Evolutionary conservation across 1,140 invertebrate genomes (phyloP), one percentile per base, ranked within the genome.

Genomic region (Tetramorium alpestre): DNA sequence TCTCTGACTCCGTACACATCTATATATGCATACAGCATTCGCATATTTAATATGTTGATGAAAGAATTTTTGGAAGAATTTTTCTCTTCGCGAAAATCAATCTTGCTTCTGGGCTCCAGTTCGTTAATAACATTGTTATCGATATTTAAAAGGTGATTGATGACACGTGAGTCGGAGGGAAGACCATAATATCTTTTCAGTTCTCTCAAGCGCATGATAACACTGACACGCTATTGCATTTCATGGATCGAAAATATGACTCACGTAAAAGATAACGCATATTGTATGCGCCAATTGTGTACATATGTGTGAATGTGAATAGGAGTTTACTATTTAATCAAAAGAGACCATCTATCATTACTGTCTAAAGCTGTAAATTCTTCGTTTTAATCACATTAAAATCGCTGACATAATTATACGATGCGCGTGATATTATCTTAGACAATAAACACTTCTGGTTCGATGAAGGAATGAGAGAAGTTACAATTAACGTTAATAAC

Each of bases 181-280:
- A 80, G 49, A 22, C 11, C 38, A 44, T 25, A 25, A 13, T 25
- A 33, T 67, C 11, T 33, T 54, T 64, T 62, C 28, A 47, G 28
- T 54, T 62, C 25, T 72, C 18, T 47, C 22, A 18, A 72, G 25
- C 58, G 51, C 22, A 7, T 11, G 41, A 82, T 56, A 54, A 56
- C 11, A 25, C 4, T 44, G 51, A 5, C 54, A 22, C 16, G 10
- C 25, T 73, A 38, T 60, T 47, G 25, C n/a, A 60, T 58, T 82
- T 82, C 51, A 6, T 72, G 28, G 18, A 62, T 73, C 33, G 44
- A 16, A 73, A 60, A 62, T 69, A 56, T 72, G 67, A 60, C 18
- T 82, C 28, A 60, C n/a, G 49, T 60, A 60, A 84, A 84, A 84
- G 38, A 84, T 75, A 72, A 73, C 18, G 77, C n/a, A 73, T 8